Conservation (phyloP, 1,140 invertebrate genomes). For the Trichogramma pretiosum region DNA sequence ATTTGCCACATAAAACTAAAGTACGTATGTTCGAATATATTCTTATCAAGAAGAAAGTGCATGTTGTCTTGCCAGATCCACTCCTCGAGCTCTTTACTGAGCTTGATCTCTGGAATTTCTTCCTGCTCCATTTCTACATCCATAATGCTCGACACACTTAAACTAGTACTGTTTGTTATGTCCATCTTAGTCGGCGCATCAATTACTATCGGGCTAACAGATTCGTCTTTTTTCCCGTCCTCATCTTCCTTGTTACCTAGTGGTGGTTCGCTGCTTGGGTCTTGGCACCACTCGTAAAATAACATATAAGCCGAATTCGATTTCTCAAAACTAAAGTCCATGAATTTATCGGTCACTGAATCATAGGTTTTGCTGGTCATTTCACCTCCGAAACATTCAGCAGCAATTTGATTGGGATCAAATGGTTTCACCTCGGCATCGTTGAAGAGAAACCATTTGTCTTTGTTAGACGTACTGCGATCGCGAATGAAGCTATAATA, state of each 20-base stretch:
- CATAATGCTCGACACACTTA: not conserved
- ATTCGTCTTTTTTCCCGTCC: conserved; percentile 27
- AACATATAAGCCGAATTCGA: conserved; percentile 97
- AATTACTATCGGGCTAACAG: conserved; percentile 42
- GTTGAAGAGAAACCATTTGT: conserved; percentile 92
- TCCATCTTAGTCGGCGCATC: conserved; percentile 27
- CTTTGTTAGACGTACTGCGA: conserved; percentile 54
- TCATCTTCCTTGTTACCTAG: conserved; percentile 21
- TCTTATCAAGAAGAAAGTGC: conserved; percentile 89
- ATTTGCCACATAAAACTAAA: conserved; percentile 94
- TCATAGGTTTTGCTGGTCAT: conserved; percentile 96
- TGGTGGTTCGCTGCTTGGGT: conserved; percentile 28
- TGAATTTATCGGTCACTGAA: conserved; percentile 90
- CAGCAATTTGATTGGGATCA: conserved; percentile 85
- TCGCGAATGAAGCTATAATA: conserved; percentile 95
- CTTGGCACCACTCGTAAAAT: conserved; percentile 76
- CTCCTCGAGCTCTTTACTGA: conserved; percentile 73
- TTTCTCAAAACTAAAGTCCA: conserved; percentile 96
- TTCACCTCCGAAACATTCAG: conserved; percentile 94
- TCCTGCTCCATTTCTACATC: conserved; percentile 23
- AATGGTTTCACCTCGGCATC: conserved; percentile 94
- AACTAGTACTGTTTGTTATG: conserved; percentile 8
- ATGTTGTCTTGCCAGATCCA: conserved; percentile 96
- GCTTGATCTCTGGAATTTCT: conserved; percentile 48
- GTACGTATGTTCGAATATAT: conserved; percentile 91